phyloP scores from a whole-genome alignment of 2,113 vertebrate genomes.

The Aythya baeri region DNA sequence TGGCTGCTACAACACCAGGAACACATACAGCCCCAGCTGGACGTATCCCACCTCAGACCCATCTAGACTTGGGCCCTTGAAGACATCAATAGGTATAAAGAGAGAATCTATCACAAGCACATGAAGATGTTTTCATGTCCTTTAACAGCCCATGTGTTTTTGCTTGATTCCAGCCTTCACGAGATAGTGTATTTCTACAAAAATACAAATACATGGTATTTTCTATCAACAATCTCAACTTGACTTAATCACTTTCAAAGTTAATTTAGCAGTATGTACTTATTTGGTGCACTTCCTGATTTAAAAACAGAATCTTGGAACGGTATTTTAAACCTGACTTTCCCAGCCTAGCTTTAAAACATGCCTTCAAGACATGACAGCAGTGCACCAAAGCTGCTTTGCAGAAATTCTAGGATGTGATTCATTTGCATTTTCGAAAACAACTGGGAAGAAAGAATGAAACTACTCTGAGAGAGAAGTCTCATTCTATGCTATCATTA shows the following conservation, averaged over 20 bases:
- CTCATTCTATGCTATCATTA: neutral
- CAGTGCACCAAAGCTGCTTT: neutral
- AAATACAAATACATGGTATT: neutral
- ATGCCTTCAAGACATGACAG: neutral
- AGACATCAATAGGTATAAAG: neutral
- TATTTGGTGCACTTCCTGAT: neutral
- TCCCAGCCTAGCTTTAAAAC: neutral
- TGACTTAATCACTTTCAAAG: neutral
- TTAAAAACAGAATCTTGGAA: neutral
- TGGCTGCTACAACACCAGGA: neutral
- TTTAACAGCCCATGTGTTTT: neutral
- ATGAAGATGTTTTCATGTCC: neutral
- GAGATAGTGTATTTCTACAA: neutral
- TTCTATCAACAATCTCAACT: neutral
- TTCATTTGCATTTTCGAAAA: constrained; percentile 37
- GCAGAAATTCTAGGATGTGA: neutral
- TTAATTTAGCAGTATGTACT: neutral
- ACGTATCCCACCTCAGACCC: neutral
- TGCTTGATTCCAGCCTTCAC: neutral
- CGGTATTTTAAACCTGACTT: neutral
- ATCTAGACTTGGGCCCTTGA: neutral
- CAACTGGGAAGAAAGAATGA: constrained; percentile 15
- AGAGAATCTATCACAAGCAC: neutral
- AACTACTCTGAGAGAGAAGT: neutral
- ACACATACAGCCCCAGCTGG: neutral